Evolutionary conservation across 1,140 invertebrate species (phyloP), one percentile per base, ranked within the genome.

Genomic region (Drosophila sproati): DNA sequence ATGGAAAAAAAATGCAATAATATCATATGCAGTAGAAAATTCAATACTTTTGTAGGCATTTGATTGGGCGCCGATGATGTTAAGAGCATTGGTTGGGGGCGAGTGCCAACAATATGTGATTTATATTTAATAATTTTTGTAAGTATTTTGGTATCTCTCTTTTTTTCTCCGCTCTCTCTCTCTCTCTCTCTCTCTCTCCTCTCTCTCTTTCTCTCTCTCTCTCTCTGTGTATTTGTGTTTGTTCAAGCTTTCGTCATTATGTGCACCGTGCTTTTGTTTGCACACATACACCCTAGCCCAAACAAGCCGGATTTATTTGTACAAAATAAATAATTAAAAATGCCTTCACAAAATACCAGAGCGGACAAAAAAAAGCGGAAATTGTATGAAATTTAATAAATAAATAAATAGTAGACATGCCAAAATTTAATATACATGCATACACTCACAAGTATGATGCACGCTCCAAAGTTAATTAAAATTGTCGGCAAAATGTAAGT

Each of bases 271-370:
- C 50, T 59, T 12, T 10, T 45, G 12, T 7, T 0, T 8, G 29
- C 47, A 52, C 55, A 57, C 29, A 28, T 41, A 55, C 8, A 35
- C 34, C 45, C 35, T 50, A 6, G 37, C 34, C 7, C 4, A 41
- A 3, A 55, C 34, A 41, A 61, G 12, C 45, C 20, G 70, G 64
- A 61, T 68, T 68, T 73, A 73, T 73, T 73, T 73, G 51, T 56
- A 50, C 56, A 70, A 70, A 51, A 62, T 74, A 62, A 74, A 74
- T 74, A 74, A 74, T 74, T 74, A 74, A 74, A 74, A 74, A 74
- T 74, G 66, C 72, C 66, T 74, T 69, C 57, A 69, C 41, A 68
- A 66, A 73, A 73, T 74, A 51, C 66, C 66, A 68, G 56, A 74
- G 52, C 72, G 57, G 31, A 74, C 43, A 66, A 60, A 74, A 68